Evolutionary conservation across 2,888 invertebrate species (phyloP), one percentile per base, ranked within the genome.

Genomic region (Melanostoma mellinum): DNA sequence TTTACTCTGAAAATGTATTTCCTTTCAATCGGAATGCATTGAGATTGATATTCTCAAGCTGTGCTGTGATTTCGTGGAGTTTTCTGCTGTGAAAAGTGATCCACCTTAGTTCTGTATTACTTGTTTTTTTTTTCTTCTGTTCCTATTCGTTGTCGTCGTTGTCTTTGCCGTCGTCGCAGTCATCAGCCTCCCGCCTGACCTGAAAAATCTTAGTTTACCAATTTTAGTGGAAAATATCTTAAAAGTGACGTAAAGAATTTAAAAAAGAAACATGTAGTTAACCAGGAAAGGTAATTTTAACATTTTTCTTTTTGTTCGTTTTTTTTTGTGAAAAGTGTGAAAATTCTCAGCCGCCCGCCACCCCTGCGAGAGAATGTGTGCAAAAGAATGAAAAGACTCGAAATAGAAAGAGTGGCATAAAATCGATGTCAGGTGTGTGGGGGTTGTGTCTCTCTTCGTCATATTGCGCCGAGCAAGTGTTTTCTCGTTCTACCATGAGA

Each of bases 341-440:
- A 20, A 20, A 20, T 20, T 20, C 20, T 20, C 20, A 20, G 20
- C 20, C 38, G 63, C 63, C 50, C 50, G 50, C 63, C 67, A 53
- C 67, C 67, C 52, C 35, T 50, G 32, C 30, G 48, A 46, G 6
- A 3, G 53, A 8, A 63, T 56, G 30, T 72, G 20, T 71, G 74
- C 60, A 52, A 71, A 79, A 69, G 84, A 84, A 74, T 33, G 67
- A 79, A 74, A 46, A 69, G 69, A 52, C 32, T 10, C 20, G 20
- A 20, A 20, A 20, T 20, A 78, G 74, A 63, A 74, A 84, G 73
- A 60, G 65, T 75, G 53, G 6, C 69, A 67, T 67, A 84, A 84
- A 79, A 84, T 84, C 84, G 84, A 84, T 84, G 84, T 78, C 74
- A 84, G 84, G 84, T 79, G 82, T 78, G 69, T 42, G 46, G 42